Evolutionary conservation across 2,113 vertebrate genomes (phyloP), one percentile per base, ranked within the genome.

Genomic region (Psammodynastes pulverulentus): DNA sequence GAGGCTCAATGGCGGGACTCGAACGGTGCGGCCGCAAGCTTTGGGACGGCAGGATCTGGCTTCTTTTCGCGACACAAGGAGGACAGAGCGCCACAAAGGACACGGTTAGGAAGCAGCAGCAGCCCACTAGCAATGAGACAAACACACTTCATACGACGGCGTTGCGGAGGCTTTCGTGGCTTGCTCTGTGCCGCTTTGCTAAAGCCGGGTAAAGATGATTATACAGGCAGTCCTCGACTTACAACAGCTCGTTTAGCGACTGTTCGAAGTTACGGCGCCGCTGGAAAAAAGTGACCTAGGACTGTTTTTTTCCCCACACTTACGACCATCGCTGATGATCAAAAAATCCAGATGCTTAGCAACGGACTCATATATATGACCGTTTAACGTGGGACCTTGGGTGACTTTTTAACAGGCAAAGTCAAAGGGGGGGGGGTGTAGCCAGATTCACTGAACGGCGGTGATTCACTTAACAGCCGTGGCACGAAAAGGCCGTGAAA

Each of bases 1-100:
- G 39, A 3, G 0, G 29, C 39, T 49, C 34, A 24, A 13, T 10
- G 1, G 2, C 1, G 5, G 19, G 53, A 2, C 29, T 43, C 0
- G 3, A 21, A 43, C 0, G 17, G 72, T 3, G 34, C 5, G 0
- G 72, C n/a, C n/a, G 1, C 7, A 17, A 21, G 67, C 34, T 79
- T 39, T 9, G 67, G 19, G n/a, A 21, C 39, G 9, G 56, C 8
- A 53, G 1, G 6, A 39, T 9, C 1, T 21, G 29, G 13, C 17
- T 34, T 72, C n/a, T 19, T 72, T 72, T 39, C 34, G 9, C n/a
- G 17, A 34, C 67, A 79, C 39, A 23, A 39, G n/a, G 67, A 72
- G 15, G 5, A 43, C 67, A 7, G 34, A 19, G n/a, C 19, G 6
- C 6, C 67, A 8, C 67, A 43, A 43, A 21, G 43, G 72, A 21